Percentiles rank a stretch among this genome's conserved stretches.
These are phyloP conservation scores for Trimorus sp. DNA, from an alignment of 2,888 invertebrate species.

Conservation along the genomic window DNA sequence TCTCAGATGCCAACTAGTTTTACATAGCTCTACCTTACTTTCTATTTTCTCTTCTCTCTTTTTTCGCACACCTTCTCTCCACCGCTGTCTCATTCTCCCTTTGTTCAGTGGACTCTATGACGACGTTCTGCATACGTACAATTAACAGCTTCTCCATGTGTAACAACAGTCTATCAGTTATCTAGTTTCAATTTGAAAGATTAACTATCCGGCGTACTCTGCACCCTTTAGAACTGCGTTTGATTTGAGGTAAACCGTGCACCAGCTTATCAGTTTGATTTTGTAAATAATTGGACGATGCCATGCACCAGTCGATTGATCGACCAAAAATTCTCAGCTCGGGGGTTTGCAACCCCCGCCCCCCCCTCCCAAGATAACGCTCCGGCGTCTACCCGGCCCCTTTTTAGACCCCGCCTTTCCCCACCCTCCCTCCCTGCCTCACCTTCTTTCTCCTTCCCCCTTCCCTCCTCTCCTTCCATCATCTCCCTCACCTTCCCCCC, in stretches of 20 bases:
- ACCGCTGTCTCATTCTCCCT: background rate
- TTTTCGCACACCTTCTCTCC: background rate
- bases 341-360: conserved; percentile 13
- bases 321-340: conserved; percentile 13
- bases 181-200: conserved; percentile 31
- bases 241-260: conserved; percentile 45
- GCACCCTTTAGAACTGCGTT: conserved; percentile 50
- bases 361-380: conserved; percentile 17
- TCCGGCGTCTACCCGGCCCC: conserved; percentile 26
- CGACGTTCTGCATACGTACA: conserved; percentile 46
- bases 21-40: background rate
- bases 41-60: conserved; percentile 2
- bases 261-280: conserved; percentile 47
- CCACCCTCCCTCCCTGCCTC: background rate
- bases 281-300: conserved; percentile 50
- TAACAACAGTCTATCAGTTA: conserved; percentile 48
- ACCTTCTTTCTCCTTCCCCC: background rate
- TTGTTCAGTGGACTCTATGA: conserved; percentile 48
- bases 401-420: conserved; percentile 3
- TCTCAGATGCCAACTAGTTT: conserved; percentile 47
- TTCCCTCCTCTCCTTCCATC: no score
- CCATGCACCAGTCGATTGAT: conserved; percentile 18
- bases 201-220: conserved; percentile 40
- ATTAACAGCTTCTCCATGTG: conserved; percentile 61
- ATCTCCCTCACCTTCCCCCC: no score